A percentile compares a stretch with the other conserved stretches of the same genome.
Evolutionary conservation across 2,797 vertebrate genomes (phyloP).

Genomic region (Carduelis carduelis): DNA sequence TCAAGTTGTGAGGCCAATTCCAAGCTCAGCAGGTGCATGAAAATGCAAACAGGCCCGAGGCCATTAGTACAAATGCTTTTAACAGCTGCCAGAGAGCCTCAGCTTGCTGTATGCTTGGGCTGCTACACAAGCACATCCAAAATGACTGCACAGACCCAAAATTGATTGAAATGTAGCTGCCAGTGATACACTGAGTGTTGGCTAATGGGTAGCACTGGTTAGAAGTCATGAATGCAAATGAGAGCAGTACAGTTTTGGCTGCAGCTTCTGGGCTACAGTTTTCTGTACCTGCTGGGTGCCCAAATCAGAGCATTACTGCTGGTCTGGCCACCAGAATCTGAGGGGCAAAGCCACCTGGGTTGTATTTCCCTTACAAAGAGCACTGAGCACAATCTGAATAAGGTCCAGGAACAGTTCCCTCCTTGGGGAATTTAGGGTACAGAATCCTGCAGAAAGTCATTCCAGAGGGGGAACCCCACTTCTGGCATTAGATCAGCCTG

Average conservation of each 20-base stretch:
- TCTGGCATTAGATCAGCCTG: neutral
- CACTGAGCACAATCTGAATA: neutral
- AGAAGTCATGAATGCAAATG: neutral
- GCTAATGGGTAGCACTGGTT: neutral
- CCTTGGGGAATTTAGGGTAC: neutral
- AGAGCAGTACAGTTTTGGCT: neutral
- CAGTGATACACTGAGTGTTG: neutral
- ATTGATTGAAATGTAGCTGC: neutral
- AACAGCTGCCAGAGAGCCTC: neutral
- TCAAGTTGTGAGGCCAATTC: neutral
- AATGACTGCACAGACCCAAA: neutral
- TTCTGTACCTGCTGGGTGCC: neutral
- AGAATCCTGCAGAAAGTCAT: neutral
- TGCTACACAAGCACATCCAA: neutral
- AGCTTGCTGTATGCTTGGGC: neutral
- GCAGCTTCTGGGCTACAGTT: neutral
- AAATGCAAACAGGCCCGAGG: neutral
- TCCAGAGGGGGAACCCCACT: neutral
- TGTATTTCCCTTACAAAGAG: neutral
- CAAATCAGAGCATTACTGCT: neutral
- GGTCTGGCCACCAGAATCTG: neutral
- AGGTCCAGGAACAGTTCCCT: neutral
- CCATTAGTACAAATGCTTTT: neutral
- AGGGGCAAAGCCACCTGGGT: fast-evolving
- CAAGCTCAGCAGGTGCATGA: neutral